A percentile compares a stretch with the other conserved stretches of the same genome.
phyloP scores from a whole-genome alignment of 2,797 vertebrate species.

The Adelosebastes latens region DNA sequence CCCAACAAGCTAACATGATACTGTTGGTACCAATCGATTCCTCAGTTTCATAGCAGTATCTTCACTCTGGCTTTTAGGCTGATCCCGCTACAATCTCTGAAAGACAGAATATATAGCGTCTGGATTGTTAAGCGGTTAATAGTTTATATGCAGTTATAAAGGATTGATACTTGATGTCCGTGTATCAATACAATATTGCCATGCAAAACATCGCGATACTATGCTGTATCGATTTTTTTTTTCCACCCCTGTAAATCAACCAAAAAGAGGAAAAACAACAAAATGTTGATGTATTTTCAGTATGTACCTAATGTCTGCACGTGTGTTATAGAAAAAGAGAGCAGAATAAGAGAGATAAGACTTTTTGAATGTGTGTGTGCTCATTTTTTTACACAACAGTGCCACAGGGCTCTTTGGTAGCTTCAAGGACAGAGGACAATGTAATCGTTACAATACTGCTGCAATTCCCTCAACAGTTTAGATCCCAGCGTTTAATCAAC shows the following conservation, averaged over 20 bases:
- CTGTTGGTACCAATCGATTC: too few species aligned
- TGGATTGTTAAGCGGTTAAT: too few species aligned
- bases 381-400: background rate
- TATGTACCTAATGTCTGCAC: background rate
- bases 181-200: too few species aligned
- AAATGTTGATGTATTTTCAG: background rate
- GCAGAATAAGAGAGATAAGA: background rate
- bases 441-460: slow-evolving; percentile 28
- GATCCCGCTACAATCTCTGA: too few species aligned
- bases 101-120: too few species aligned
- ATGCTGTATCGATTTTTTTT: too few species aligned
- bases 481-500: slow-evolving; percentile 30
- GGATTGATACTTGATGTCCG: too few species aligned
- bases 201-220: too few species aligned
- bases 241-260: background rate
- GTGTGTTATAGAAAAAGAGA: background rate
- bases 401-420: slow-evolving; percentile 16
- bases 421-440: slow-evolving; percentile 47
- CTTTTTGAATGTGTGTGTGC: background rate
- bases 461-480: slow-evolving; percentile 17
- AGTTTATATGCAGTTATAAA: too few species aligned
- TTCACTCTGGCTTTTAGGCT: too few species aligned
- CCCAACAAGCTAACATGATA: too few species aligned
- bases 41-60: too few species aligned
- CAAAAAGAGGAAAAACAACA: background rate